Evolutionary conservation across 2,888 invertebrate species (phyloP), one percentile per base, ranked within the genome.

Genomic region (Julus scanicus): DNA sequence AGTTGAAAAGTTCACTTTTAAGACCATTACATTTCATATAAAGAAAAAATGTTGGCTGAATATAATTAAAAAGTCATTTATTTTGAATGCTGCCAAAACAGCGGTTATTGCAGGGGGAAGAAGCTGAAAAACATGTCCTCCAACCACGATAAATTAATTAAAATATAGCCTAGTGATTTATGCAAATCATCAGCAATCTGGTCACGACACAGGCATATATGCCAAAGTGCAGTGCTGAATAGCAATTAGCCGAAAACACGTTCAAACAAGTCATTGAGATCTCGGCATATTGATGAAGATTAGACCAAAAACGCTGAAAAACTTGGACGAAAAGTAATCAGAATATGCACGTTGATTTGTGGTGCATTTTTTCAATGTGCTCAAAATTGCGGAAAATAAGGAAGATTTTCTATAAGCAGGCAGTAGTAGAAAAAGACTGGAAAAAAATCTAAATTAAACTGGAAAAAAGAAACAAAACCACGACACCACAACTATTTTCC

Each of bases 401-500:
- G 37, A 29, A 11, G 71, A 11, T 80, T 80, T 80, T 37, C 11
- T 37, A 37, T 4, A 37, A 37, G 29, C 44, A 85, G 44, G 9
- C n/a, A 11, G 85, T 40, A 13, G 49, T 40, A 85, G 39, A 83
- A 83, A 5, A 83, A 39, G 83, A 83, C 11, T 48, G 48, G 44
- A 85, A 85, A 85, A 49, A 44, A 37, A 80, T 15, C 20, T 85
- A 85, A 85, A 85, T 49, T 44, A 85, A 85, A 44, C n/a, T 48
- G 49, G 5, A n/a, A 85, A 85, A 85, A 85, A 85, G 49, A 44
- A 85, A 85, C 49, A 85, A 85, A 44, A 20, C 85, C 85, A 44
- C 85, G 49, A 85, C 49, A 85, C 85, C 85, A 44, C 85, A 85
- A 85, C 85, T 85, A 85, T 85, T 85, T 85, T 85, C 44, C 85